These are phyloP conservation scores for Talpa occidentalis DNA, from an alignment of 2,113 vertebrate species.

Conservation along the genomic window DNA sequence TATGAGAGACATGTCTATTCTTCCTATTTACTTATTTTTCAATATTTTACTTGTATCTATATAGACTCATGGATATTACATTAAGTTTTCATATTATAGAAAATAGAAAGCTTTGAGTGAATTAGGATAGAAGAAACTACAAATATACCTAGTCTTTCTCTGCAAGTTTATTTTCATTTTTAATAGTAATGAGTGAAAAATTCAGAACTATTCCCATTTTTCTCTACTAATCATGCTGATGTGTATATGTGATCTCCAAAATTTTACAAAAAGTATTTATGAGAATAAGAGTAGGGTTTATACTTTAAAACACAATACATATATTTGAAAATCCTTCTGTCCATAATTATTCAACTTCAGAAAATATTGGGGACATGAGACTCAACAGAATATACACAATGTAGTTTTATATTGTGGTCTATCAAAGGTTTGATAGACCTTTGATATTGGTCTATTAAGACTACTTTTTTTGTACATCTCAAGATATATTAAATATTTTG, in stretches of 20 bases:
- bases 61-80: neutral
- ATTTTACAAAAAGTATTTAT: neutral
- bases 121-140: neutral
- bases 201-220: neutral
- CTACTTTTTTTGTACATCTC: neutral
- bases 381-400: neutral
- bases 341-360: neutral
- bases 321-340: neutral
- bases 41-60: neutral
- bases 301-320: neutral
- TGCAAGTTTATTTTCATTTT: neutral
- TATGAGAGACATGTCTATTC: neutral
- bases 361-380: neutral
- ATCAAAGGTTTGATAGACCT: no score
- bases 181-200: neutral
- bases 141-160: neutral
- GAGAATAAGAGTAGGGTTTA: neutral
- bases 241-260: neutral
- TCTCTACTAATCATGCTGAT: neutral
- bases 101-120: neutral
- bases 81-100: neutral
- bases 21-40: neutral
- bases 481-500: neutral
- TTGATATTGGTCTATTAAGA: neutral
- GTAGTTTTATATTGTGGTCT: no score